Percentiles rank a stretch among this genome's conserved stretches.
phyloP scores from a whole-genome alignment of 2,797 vertebrate genomes.

The Hylomyscus alleni region DNA sequence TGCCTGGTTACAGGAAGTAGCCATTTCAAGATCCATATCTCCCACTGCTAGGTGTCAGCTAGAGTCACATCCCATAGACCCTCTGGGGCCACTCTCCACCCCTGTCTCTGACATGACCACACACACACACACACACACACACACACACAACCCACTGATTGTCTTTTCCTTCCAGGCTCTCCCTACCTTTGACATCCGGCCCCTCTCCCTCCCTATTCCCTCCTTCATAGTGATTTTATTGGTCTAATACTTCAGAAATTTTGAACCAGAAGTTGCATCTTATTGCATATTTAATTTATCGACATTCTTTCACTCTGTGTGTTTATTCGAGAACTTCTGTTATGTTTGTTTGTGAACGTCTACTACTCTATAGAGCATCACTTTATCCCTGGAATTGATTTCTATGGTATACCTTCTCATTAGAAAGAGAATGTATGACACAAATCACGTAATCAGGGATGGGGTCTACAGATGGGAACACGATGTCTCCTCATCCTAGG shows the following conservation, averaged over 20 bases:
- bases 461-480: background rate
- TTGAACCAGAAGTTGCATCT: background rate
- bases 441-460: background rate
- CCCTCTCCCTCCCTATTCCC: too few relatives aligned
- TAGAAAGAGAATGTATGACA: background rate
- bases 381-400: background rate
- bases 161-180: too few relatives aligned
- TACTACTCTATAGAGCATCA: background rate
- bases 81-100: too few relatives aligned
- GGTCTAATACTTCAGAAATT: conserved; percentile 1
- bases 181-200: too few relatives aligned
- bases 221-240: background rate
- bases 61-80: too few relatives aligned
- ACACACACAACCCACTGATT: too few relatives aligned
- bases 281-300: background rate
- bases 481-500: background rate
- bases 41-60: too few relatives aligned
- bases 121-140: too few relatives aligned
- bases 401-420: background rate
- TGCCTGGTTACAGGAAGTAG: too few relatives aligned
- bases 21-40: too few relatives aligned
- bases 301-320: background rate
- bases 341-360: background rate
- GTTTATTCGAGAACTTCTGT: background rate
- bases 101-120: too few relatives aligned